phyloP scores from a whole-genome alignment of 1,140 invertebrate species.

The Drosophila bocqueti region DNA sequence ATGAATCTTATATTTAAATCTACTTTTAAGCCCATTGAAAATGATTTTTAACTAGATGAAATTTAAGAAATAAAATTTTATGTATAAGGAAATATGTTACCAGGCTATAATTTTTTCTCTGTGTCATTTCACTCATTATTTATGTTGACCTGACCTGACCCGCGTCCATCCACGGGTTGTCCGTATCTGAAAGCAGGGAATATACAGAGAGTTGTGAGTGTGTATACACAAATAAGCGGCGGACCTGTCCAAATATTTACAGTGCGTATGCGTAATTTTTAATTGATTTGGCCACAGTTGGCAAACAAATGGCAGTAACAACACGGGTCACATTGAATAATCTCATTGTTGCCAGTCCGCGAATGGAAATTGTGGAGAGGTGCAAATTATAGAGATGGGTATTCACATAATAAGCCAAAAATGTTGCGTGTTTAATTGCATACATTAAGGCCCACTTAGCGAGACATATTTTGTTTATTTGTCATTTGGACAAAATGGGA shows the following conservation, averaged over 20 bases:
- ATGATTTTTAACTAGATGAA: background rate
- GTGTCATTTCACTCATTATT: conserved; percentile 14
- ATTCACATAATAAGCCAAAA: conserved; percentile 43
- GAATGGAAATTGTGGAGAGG: background rate
- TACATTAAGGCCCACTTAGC: conserved; percentile 67
- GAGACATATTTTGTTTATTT: conserved; percentile 61
- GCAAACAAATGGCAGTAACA: conserved; percentile 59
- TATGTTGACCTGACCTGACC: conserved; percentile 22
- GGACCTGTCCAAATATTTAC: conserved; percentile 68
- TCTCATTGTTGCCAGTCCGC: conserved; percentile 14
- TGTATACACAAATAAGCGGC: conserved; percentile 56
- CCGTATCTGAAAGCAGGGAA: conserved; percentile 5
- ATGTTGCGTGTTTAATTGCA: conserved; percentile 63
- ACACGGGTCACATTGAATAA: conserved; percentile 41
- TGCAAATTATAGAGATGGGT: conserved; percentile 8
- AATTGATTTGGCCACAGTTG: conserved; percentile 75
- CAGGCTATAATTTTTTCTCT: background rate
- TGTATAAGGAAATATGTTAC: background rate
- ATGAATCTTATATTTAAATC: background rate
- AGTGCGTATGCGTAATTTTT: conserved; percentile 81
- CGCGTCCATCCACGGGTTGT: background rate
- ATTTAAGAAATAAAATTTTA: background rate
- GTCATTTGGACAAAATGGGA: conserved; percentile 1
- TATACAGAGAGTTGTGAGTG: conserved; percentile 12
- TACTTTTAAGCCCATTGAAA: background rate